These are phyloP conservation scores for Notiomystis cincta DNA, from an alignment of 2,113 vertebrate species.

Conservation along the genomic window DNA sequence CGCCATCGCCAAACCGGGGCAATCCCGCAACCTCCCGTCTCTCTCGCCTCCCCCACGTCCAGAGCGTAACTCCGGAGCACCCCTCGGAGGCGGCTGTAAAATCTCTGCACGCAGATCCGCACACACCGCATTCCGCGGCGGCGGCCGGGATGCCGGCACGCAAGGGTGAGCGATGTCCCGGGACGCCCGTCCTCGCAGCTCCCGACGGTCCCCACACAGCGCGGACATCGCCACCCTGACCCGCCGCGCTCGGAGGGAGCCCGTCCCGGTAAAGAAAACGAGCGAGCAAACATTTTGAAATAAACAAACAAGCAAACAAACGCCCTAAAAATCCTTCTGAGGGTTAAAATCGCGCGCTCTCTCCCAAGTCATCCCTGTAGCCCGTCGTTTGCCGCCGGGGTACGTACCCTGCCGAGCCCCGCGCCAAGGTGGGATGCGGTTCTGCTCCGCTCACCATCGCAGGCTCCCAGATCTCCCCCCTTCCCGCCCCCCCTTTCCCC, in stretches of 20 bases:
- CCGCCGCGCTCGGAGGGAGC: not conserved
- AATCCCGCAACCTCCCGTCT: not conserved
- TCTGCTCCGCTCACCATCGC: constrained; percentile 32
- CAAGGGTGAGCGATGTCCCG: not conserved
- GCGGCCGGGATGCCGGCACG: not conserved
- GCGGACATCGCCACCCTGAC: not conserved
- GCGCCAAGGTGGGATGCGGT: constrained; percentile 34
- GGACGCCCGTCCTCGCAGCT: not conserved
- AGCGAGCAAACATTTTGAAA: not conserved
- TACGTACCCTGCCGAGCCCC: constrained; percentile 31
- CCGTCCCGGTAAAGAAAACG: not conserved
- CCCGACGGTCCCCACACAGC: not conserved
- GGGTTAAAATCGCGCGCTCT: not conserved
- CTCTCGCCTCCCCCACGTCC: not conserved
- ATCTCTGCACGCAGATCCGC: not conserved
- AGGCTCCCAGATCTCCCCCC: not conserved
- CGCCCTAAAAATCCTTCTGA: not conserved
- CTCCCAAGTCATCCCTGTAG: not conserved
- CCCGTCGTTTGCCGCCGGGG: not conserved
- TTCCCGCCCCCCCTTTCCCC: not conserved
- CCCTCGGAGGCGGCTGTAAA: not conserved
- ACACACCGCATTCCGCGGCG: not conserved
- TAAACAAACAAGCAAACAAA: not conserved
- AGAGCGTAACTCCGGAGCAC: not conserved
- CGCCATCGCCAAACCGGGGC: not conserved